Evolutionary conservation across 2,797 vertebrate species (phyloP), one percentile per base, ranked within the genome.

Genomic region (Taeniopygia guttata): DNA sequence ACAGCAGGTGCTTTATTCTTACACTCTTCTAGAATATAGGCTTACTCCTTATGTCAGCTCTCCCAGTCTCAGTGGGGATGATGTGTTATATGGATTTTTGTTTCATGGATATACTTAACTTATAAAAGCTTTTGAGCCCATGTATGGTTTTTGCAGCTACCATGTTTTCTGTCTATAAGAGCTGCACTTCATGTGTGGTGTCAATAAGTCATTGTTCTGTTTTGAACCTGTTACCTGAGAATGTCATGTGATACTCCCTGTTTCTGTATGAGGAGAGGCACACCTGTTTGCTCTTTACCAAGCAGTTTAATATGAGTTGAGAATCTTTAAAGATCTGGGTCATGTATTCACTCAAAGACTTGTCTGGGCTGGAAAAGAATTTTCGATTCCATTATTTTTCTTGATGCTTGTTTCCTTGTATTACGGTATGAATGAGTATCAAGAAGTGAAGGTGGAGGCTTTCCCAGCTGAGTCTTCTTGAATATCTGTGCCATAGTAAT

Each of bases 151-250:
- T 74, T 86, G 18, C 29, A 58, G 72, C 42, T 43, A 4, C 26
- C 1, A 0, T 49, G 25, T 40, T 85, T 91, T 82, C 60, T 92
- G 49, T 18, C 51, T 77, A 1, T 64, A 54, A 68, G 58, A 38
- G 34, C 49, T 17, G 5, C 32, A 11, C 20, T 67, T 89, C 9
- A 9, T 26, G 19, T 74, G 18, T 51, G 74, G 8, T 78, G 48
- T 60, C 81, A 49, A 0, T 70, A 87, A 78, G 34, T 74, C 18
- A 56, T 94, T 58, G 4, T 38, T 93, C 72, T 64, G 14, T 60
- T 89, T 43, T 49, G 52, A 64, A 32, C 13, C 36, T 90, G 80
- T 84, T 90, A 90, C 4, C n/a, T 16, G 63, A 93, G 78, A 85
- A 36, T 48, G 77, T 89, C 27, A 58, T 55, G 38, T 38, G 80